Percentiles rank a stretch among this genome's conserved stretches.
Conservation (phyloP, 2,888 invertebrate species). For the Escarpia spicata region DNA sequence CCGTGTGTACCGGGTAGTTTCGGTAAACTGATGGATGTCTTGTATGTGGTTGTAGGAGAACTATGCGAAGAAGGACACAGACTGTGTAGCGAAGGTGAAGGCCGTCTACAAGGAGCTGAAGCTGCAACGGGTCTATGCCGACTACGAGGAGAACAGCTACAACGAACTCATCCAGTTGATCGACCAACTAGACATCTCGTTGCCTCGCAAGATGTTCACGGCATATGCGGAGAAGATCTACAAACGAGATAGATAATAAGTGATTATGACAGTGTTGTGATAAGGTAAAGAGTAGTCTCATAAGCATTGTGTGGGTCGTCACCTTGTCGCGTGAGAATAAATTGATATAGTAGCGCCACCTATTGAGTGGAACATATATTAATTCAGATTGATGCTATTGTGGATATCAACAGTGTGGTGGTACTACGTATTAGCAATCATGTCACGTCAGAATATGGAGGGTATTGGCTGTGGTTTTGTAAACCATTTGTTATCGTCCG, state of each 20-base stretch:
- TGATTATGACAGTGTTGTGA: background rate
- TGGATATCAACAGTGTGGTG: no score
- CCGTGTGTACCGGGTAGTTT: background rate
- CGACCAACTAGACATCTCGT: slow-evolving; percentile 44
- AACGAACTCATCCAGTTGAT: slow-evolving; percentile 53
- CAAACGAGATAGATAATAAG: slow-evolving; percentile 57
- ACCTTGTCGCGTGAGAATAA: no score
- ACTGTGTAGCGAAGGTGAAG: slow-evolving; percentile 58
- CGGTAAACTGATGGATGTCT: background rate
- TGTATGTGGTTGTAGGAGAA: slow-evolving; percentile 50
- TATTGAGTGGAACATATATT: no score
- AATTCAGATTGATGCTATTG: no score
- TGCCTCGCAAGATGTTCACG: slow-evolving; percentile 60
- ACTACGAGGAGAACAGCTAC: slow-evolving; percentile 62
- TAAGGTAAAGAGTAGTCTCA: background rate
- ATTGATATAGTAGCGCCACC: no score
- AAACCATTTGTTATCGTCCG: no score
- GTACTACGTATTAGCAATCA: no score
- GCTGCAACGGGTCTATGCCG: slow-evolving; percentile 50
- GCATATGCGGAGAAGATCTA: slow-evolving; percentile 62
- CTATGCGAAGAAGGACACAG: slow-evolving; percentile 56
- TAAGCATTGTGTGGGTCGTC: no score
- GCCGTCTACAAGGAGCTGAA: slow-evolving; percentile 55
- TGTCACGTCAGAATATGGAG: no score
- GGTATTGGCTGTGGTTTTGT: no score